Evolutionary conservation across 2,888 invertebrate genomes (phyloP).

Genomic region (Zygogramma bicolorata): DNA sequence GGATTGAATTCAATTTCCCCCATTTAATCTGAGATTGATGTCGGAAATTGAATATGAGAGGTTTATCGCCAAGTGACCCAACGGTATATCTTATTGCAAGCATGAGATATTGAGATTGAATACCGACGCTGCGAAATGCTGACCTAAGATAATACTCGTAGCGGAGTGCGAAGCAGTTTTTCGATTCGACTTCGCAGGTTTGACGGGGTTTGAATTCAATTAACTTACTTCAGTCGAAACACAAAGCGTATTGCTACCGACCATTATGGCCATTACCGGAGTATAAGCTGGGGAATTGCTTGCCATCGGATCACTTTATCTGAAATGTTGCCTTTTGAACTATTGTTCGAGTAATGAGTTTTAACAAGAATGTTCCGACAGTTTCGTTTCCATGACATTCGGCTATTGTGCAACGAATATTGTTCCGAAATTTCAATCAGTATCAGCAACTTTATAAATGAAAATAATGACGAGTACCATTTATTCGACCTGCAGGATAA

Average conservation of each 20-base stretch:
- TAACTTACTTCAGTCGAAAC: background rate
- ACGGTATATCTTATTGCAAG: conserved; percentile 10
- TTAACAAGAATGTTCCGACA: background rate
- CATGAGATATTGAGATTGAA: conserved; percentile 21
- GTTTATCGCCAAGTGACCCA: background rate
- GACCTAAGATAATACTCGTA: background rate
- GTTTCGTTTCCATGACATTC: too few relatives aligned
- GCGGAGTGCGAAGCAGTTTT: background rate
- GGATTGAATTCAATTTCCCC: conserved; percentile 8
- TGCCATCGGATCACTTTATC: background rate
- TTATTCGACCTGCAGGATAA: too few relatives aligned
- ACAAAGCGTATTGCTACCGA: background rate
- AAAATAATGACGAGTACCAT: too few relatives aligned
- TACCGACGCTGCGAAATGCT: background rate
- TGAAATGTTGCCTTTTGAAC: background rate
- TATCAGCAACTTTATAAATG: too few relatives aligned
- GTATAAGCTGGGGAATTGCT: background rate
- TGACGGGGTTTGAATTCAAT: background rate
- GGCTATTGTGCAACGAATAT: too few relatives aligned
- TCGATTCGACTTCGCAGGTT: background rate
- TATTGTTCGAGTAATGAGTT: background rate
- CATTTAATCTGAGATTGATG: conserved; percentile 11
- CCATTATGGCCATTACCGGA: background rate
- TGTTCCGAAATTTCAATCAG: too few relatives aligned
- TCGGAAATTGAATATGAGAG: conserved; percentile 16